Conservation (phyloP, 2,113 vertebrate species). For the Brachirus orientalis region DNA sequence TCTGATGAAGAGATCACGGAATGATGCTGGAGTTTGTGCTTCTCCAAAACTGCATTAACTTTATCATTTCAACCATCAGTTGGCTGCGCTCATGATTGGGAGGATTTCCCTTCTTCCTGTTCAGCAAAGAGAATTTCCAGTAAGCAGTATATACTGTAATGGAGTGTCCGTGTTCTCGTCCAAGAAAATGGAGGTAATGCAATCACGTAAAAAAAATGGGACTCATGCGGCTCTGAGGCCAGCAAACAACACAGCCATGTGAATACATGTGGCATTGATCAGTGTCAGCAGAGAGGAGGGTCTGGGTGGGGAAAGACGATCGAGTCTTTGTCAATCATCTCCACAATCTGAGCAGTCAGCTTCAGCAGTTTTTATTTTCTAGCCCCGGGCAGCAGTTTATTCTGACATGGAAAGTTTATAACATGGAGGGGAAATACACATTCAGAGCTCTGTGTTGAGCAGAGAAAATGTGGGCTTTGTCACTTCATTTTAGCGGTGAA, state of each 20-base stretch:
- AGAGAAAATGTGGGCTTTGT: neutral
- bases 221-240: conserved; percentile 60
- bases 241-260: conserved; percentile 45
- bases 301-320: conserved; percentile 44
- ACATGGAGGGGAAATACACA: conserved; percentile 21
- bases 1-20: neutral
- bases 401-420: conserved; percentile 34
- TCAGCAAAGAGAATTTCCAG: neutral
- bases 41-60: neutral
- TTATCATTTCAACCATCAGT: neutral
- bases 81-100: neutral
- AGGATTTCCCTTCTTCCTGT: neutral
- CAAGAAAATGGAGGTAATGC: conserved; percentile 58
- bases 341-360: conserved; percentile 28
- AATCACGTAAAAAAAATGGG: conserved; percentile 65
- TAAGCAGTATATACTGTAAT: conserved; percentile 9
- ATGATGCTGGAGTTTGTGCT: neutral
- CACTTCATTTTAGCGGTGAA: conserved; percentile 7
- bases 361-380: conserved; percentile 37
- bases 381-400: conserved; percentile 41
- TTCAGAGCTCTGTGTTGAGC: conserved; percentile 1
- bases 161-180: conserved; percentile 10
- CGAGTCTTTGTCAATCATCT: conserved; percentile 65
- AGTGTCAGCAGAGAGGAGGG: conserved; percentile 55
- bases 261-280: conserved; percentile 77